phyloP scores from a whole-genome alignment of 1,140 invertebrate species.

The Cheumatopsyche charites region DNA sequence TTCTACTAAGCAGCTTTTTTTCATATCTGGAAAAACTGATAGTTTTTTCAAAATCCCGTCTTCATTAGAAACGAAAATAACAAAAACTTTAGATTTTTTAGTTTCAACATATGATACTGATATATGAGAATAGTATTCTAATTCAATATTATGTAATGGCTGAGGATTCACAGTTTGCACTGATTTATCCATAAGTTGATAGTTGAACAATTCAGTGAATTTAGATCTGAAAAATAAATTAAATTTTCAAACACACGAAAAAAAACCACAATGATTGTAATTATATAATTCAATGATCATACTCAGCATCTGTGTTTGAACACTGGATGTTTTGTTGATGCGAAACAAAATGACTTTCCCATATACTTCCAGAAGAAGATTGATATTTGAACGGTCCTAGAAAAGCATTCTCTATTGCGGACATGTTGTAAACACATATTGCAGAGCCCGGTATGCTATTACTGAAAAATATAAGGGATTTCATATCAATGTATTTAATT shows the following conservation, averaged over 20 bases:
- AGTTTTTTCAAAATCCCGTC: slow-evolving; percentile 82
- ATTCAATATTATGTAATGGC: slow-evolving; percentile 72
- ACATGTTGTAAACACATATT: slow-evolving; percentile 89
- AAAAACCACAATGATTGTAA: too few relatives aligned
- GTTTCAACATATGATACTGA: slow-evolving; percentile 77
- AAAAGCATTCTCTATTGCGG: slow-evolving; percentile 82
- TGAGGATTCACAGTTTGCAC: slow-evolving; percentile 73
- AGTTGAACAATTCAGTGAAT: slow-evolving; percentile 72
- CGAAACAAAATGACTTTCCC: slow-evolving; percentile 63
- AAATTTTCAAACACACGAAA: not conserved
- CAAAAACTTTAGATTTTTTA: slow-evolving; percentile 68
- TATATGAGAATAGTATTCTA: slow-evolving; percentile 81
- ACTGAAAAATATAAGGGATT: slow-evolving; percentile 59
- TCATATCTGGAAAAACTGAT: slow-evolving; percentile 68
- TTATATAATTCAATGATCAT: not conserved
- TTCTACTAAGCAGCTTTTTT: slow-evolving; percentile 78
- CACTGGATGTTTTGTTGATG: slow-evolving; percentile 29
- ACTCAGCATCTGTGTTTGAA: slow-evolving; percentile 4
- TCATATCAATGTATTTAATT: too few relatives aligned
- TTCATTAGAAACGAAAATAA: slow-evolving; percentile 80
- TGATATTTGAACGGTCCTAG: slow-evolving; percentile 87
- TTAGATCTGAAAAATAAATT: not conserved
- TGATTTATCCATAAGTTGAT: slow-evolving; percentile 87
- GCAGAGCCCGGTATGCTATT: slow-evolving; percentile 92
- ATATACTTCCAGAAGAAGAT: slow-evolving; percentile 73